Evolutionary conservation across 2,797 vertebrate species (phyloP).

Genomic region (Chromobotia macracanthus): DNA sequence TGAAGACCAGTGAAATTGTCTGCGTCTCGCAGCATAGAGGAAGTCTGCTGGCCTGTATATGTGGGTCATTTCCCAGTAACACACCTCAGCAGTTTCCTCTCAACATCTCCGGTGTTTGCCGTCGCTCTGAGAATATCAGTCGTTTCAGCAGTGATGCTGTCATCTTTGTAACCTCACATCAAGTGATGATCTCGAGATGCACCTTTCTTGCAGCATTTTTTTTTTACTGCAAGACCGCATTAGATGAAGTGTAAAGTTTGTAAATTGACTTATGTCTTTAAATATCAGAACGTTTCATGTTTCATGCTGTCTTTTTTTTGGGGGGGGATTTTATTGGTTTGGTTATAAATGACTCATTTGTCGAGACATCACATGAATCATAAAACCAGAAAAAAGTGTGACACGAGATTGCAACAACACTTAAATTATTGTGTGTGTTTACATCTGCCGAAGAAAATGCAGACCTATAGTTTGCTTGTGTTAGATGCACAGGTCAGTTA

Average conservation of each 20-base stretch:
- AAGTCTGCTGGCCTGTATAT: constrained; percentile 21
- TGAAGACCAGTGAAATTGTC: background rate
- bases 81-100: constrained; percentile 48
- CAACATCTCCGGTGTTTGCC: background rate
- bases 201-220: background rate
- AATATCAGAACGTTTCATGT: background rate
- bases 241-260: background rate
- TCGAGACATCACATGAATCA: background rate
- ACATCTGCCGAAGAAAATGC: background rate
- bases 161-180: background rate
- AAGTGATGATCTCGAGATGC: background rate
- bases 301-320: background rate
- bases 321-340: background rate
- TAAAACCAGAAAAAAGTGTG: background rate
- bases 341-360: constrained; percentile 2
- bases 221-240: background rate
- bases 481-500: too few relatives aligned
- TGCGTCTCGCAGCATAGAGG: constrained; percentile 9
- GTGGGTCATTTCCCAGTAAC: constrained; percentile 45
- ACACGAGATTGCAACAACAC: background rate
- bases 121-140: background rate
- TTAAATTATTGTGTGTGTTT: constrained; percentile 8
- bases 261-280: background rate
- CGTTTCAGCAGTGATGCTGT: constrained; percentile 23
- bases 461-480: background rate